Base-by-base conservation (phyloP, 2,113 vertebrate species). In the Dunckerocampus dactyliophorus region DNA sequence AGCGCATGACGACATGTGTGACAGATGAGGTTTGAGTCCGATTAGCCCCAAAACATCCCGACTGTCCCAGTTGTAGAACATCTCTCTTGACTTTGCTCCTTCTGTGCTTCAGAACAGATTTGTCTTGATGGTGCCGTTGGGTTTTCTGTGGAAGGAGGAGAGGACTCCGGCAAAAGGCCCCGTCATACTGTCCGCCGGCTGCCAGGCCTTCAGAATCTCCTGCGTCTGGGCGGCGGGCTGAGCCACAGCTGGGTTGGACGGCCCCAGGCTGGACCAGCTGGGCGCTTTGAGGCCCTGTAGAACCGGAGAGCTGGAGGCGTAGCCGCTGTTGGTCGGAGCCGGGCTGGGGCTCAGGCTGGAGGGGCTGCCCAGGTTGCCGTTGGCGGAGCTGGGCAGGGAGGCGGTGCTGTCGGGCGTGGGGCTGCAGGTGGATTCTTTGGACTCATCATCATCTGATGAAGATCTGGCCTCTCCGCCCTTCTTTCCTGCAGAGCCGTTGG, bases 381-480 rank as follows among this genome's bases (percentile, higher is more conserved):
- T 84, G 56, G 75, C 85, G 0, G 94, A 91, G 3, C 92, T 87
- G 0, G 95, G 92, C 83, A 98, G 85, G 8, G 95, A 96, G 1
- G 95, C 96, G 2, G 96, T 98, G 91, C 96, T 98, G 92, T 98
- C 96, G 0, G 96, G 95, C 0, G 95, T 97, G 16, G 94, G 94
- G 88, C 94, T 96, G 89, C 95, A 97, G 79, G 92, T 97, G 82
- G 95, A 94, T 62, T 98, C 96, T 78, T 97, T 98, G 76, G 94
- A 95, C 63, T 98, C 95, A 6, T 97, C 96, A 1, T 97, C 96
- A 10, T 96, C 94, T 0, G 95, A 97, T 3, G 94, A 95, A 47
- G 93, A 94, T 37, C 94, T 92, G 0, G 87, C 76, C 46, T 95
- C 86, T 4, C 87, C 82, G 1, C 49, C 72, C 77, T 98, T 97